Evolutionary conservation across 92 coral and sea anemone genomes (phyloP).

Genomic region (Micromussa lordhowensis): DNA sequence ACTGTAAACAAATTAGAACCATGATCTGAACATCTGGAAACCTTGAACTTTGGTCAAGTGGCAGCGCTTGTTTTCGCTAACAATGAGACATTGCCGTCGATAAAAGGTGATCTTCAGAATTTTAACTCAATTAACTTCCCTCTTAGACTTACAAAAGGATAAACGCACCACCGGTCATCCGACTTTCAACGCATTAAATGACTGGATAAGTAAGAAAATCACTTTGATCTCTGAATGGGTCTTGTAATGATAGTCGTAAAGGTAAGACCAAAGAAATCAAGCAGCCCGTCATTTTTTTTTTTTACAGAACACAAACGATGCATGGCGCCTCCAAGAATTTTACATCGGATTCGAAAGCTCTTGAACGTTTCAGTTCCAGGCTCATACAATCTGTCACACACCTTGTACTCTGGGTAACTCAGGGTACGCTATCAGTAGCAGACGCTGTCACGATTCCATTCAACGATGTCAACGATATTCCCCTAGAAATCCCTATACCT

Average conservation of each 20-base stretch:
- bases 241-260: background rate
- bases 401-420: background rate
- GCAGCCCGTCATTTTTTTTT: background rate
- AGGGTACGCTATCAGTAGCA: no score
- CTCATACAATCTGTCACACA: background rate
- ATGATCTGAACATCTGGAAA: background rate
- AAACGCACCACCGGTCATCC: background rate
- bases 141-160: background rate
- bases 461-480: background rate
- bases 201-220: background rate
- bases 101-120: background rate
- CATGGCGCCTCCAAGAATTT: background rate
- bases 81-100: background rate
- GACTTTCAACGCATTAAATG: background rate
- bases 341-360: background rate
- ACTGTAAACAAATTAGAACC: background rate
- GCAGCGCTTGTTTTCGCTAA: background rate
- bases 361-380: background rate
- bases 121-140: background rate
- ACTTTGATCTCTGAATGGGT: background rate
- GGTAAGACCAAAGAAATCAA: background rate
- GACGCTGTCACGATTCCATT: background rate
- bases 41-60: background rate
- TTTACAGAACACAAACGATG: no score
- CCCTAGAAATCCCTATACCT: background rate